A percentile compares a stretch with the other conserved stretches of the same genome.
phyloP scores from a whole-genome alignment of 2,888 invertebrate species.

The Willowsia nigromaculata region DNA sequence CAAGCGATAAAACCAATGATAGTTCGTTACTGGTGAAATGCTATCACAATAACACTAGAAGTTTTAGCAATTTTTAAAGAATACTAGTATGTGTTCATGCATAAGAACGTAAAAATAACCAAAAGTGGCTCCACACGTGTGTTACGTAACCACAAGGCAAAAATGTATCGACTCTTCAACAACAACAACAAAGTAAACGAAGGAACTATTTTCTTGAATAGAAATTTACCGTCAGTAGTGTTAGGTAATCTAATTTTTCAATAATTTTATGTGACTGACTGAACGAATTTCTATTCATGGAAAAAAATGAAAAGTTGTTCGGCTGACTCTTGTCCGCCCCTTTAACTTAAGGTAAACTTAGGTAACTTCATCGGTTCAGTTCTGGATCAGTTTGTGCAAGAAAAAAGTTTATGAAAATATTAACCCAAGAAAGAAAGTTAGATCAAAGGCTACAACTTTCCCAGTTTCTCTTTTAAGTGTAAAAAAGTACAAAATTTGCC shows the following conservation, averaged over 20 bases:
- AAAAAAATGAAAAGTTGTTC: neutral
- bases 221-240: neutral
- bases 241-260: neutral
- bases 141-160: no score
- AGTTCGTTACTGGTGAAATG: no score
- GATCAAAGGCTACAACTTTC: constrained; percentile 15
- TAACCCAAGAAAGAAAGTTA: constrained; percentile 38
- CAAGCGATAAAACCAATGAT: no score
- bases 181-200: no score
- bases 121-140: no score
- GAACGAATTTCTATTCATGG: neutral
- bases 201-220: no score
- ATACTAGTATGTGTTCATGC: no score
- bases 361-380: neutral
- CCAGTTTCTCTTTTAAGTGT: neutral
- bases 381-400: neutral
- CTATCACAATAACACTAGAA: no score
- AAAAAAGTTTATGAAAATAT: constrained; percentile 54
- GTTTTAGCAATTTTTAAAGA: no score
- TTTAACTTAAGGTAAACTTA: neutral
- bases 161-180: no score
- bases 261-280: neutral
- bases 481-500: neutral
- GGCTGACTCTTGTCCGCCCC: neutral
- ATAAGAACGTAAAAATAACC: no score